phyloP scores from a whole-genome alignment of 2,113 vertebrate species.

The Australoheros scitulus region DNA sequence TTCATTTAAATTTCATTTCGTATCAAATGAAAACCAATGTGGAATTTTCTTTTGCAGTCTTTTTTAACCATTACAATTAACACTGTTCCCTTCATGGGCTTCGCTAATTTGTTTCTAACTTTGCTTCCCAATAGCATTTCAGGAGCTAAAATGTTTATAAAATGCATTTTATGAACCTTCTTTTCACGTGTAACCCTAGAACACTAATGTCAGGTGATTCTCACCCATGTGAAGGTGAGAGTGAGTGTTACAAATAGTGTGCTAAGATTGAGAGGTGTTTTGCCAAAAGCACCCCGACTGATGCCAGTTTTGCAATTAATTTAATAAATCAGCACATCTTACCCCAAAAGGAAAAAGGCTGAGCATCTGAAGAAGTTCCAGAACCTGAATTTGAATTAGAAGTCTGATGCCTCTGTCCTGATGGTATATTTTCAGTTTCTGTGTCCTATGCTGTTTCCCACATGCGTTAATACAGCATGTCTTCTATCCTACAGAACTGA shows the following conservation, averaged over 20 bases:
- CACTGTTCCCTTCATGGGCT: not conserved
- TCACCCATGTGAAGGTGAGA: too few species aligned
- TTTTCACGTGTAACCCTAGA: not conserved
- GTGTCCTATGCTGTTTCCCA: not conserved
- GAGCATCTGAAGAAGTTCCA: not conserved
- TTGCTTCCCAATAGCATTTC: not conserved
- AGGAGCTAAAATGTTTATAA: not conserved
- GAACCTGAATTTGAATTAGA: not conserved
- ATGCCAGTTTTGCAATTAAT: slow-evolving; percentile 13
- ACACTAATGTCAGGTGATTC: too few species aligned
- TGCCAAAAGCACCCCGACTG: not conserved
- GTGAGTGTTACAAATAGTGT: too few species aligned
- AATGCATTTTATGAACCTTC: slow-evolving; percentile 5
- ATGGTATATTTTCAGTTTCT: not conserved
- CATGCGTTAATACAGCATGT: not conserved
- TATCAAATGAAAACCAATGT: not conserved
- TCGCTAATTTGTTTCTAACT: slow-evolving; percentile 8
- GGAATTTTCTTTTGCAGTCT: not conserved
- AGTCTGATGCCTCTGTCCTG: not conserved
- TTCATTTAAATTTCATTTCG: slow-evolving; percentile 11
- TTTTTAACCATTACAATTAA: not conserved
- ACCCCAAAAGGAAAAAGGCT: not conserved
- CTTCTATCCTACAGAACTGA: not conserved
- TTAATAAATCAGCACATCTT: not conserved
- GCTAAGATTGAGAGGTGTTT: not conserved